Percentiles rank a stretch among this genome's conserved stretches.
phyloP scores from a whole-genome alignment of 2,113 vertebrate species.

The Hemicordylus capensis region DNA sequence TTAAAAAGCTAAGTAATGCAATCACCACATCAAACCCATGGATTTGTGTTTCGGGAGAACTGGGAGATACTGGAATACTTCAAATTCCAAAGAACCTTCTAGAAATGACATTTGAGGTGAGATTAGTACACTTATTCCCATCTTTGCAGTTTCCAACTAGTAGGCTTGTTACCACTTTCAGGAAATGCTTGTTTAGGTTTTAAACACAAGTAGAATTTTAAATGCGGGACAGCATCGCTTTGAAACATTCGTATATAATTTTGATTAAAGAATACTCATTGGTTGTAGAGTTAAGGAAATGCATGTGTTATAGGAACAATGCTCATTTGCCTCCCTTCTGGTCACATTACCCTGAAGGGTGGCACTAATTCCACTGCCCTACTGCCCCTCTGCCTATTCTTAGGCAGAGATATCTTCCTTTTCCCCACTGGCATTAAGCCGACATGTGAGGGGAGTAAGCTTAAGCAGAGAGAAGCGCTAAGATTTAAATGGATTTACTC shows the following conservation, averaged over 20 bases:
- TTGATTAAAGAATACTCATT: too few relatives aligned
- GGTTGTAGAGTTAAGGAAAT: too few relatives aligned
- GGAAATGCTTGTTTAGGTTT: background rate
- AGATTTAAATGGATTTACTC: too few relatives aligned
- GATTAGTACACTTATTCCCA: background rate
- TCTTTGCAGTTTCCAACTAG: background rate
- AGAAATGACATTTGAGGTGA: constrained; percentile 96
- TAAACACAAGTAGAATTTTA: background rate
- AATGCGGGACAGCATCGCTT: background rate
- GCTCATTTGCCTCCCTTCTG: too few relatives aligned
- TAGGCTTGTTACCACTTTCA: fast-evolving
- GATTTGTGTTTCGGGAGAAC: constrained; percentile 95
- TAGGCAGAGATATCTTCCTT: too few relatives aligned
- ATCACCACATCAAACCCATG: constrained; percentile 96
- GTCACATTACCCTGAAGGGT: too few relatives aligned
- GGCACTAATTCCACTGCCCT: too few relatives aligned
- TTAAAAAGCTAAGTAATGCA: constrained; percentile 95
- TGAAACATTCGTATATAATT: background rate
- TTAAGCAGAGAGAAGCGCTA: too few relatives aligned
- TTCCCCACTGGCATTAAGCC: too few relatives aligned
- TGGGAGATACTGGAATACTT: constrained; percentile 92
- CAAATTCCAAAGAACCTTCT: constrained; percentile 95
- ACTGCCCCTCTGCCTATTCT: too few relatives aligned
- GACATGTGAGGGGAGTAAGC: too few relatives aligned
- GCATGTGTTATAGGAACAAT: too few relatives aligned